Conservation (phyloP, 1,140 invertebrate species). For the Anoplolepis gracilipes region DNA sequence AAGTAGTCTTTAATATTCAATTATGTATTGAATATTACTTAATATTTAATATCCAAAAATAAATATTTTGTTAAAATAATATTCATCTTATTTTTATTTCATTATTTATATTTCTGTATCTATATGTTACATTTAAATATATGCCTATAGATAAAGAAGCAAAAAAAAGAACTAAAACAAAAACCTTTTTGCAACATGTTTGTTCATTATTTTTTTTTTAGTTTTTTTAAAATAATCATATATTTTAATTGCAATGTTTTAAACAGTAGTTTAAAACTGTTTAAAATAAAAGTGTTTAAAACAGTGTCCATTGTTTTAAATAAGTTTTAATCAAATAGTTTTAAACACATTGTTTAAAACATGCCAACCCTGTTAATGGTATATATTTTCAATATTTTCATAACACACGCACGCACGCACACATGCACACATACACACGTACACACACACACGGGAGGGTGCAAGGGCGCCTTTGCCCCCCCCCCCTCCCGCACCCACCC, state of each 20-base stretch:
- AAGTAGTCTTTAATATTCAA: too few relatives aligned
- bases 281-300: slow-evolving; percentile 16
- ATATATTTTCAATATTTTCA: too few relatives aligned
- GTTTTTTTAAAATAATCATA: not conserved
- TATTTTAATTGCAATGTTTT: slow-evolving; percentile 11
- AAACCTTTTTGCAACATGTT: not conserved
- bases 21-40: too few relatives aligned
- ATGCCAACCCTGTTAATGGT: not conserved
- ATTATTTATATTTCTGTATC: not conserved
- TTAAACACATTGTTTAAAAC: slow-evolving; percentile 9
- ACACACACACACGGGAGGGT: too few relatives aligned
- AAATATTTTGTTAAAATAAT: too few relatives aligned
- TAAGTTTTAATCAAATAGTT: not conserved
- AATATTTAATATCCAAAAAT: too few relatives aligned
- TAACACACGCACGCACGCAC: too few relatives aligned
- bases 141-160: not conserved
- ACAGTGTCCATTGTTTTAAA: not conserved
- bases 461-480: too few relatives aligned
- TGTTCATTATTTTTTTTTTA: not conserved
- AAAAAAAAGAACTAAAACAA: not conserved
- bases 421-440: too few relatives aligned
- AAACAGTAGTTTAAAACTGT: slow-evolving; percentile 3
- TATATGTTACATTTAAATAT: not conserved
- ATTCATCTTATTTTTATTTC: too few relatives aligned
- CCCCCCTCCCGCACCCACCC: too few relatives aligned